phyloP scores from a whole-genome alignment of 2,888 invertebrate species.

The Leptopterna dolabrata region DNA sequence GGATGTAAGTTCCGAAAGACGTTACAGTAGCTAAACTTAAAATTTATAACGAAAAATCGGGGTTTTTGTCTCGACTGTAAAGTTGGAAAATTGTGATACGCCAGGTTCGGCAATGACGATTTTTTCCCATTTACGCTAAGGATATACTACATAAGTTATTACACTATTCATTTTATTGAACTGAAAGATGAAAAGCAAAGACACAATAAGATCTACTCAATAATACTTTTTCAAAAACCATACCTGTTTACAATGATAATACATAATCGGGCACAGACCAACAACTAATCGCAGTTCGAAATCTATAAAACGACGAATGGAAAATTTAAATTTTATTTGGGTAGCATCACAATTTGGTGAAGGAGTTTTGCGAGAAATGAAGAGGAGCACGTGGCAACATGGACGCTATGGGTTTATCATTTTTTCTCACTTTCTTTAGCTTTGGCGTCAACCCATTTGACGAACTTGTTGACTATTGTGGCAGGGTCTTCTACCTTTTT shows the following conservation, averaged over 20 bases:
- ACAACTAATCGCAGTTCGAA: background rate
- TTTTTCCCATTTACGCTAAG: no score
- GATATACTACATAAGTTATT: no score
- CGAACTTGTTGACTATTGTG: constrained; percentile 77
- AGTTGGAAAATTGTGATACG: no score
- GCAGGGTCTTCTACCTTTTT: constrained; percentile 87
- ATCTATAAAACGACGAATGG: background rate
- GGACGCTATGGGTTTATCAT: constrained; percentile 54
- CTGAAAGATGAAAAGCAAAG: background rate
- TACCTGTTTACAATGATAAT: no score
- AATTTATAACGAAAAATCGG: no score
- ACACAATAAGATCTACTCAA: background rate
- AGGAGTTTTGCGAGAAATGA: background rate
- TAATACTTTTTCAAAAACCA: background rate
- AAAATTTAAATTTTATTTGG: background rate
- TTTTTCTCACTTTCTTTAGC: constrained; percentile 65
- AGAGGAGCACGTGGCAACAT: background rate
- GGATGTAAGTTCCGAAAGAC: no score
- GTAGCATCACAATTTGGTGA: background rate
- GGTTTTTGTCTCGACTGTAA: no score
- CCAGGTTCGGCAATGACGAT: no score
- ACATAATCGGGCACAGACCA: no score
- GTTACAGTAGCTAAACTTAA: no score
- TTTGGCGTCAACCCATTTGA: constrained; percentile 76
- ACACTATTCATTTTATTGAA: background rate